These are phyloP conservation scores for Manduca sexta DNA, from an alignment of 1,140 invertebrate species.

Conservation along the genomic window DNA sequence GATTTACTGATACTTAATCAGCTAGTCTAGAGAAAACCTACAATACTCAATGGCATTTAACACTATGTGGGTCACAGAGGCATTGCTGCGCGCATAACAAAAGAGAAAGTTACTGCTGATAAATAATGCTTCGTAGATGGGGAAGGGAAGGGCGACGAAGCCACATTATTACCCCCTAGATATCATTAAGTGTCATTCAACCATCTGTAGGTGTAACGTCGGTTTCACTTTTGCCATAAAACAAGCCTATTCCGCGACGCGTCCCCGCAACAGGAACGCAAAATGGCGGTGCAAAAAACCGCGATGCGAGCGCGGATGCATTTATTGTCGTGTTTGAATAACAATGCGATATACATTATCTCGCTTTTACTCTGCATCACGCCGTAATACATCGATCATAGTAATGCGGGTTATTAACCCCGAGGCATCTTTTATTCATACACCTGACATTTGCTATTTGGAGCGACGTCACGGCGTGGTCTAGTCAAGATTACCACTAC, in stretches of 20 bases:
- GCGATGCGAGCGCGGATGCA: constrained; percentile 32
- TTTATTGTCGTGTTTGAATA: constrained; percentile 38
- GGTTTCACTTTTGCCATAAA: constrained; percentile 61
- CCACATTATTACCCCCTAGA: constrained; percentile 16
- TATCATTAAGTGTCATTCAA: constrained; percentile 23
- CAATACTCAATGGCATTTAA: no score
- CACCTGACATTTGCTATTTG: background rate
- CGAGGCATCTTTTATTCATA: background rate
- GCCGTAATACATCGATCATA: constrained; percentile 1
- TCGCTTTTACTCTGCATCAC: constrained; percentile 8
- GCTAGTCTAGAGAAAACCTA: no score
- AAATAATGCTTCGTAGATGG: constrained; percentile 16
- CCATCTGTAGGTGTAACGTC: constrained; percentile 10
- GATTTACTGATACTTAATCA: no score
- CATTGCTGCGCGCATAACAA: background rate
- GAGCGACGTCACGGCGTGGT: background rate
- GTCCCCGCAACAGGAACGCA: constrained; percentile 30
- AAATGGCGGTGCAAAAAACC: constrained; percentile 48
- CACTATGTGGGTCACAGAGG: no score
- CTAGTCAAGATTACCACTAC: background rate
- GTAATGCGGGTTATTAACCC: constrained; percentile 6
- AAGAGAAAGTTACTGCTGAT: constrained; percentile 15
- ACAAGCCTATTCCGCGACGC: constrained; percentile 37
- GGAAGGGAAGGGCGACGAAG: constrained; percentile 12
- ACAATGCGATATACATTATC: constrained; percentile 34